phyloP scores from a whole-genome alignment of 2,888 invertebrate genomes.

The Callosobruchus maculatus region DNA sequence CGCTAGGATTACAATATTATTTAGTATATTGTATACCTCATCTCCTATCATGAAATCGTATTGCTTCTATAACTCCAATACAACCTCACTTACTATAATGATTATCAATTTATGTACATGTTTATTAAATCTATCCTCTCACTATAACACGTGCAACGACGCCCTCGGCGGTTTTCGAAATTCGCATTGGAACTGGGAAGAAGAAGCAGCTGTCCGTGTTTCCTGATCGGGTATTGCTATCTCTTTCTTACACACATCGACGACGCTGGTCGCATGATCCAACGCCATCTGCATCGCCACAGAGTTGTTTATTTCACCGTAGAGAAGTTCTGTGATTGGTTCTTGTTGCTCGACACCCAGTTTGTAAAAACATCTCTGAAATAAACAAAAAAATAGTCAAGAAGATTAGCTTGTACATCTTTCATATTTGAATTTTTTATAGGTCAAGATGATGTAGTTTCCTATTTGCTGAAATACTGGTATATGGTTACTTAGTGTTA shows the following conservation, averaged over 20 bases:
- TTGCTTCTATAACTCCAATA: slow-evolving; percentile 46
- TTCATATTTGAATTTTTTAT: no score
- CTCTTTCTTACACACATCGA: slow-evolving; percentile 26
- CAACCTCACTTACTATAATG: slow-evolving; percentile 37
- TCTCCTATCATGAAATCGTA: slow-evolving; percentile 37
- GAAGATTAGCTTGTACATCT: no score
- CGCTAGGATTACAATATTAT: slow-evolving; percentile 39
- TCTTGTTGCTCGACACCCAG: slow-evolving; percentile 84
- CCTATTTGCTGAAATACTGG: no score
- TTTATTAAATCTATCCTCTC: slow-evolving; percentile 30
- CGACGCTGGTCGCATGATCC: background rate
- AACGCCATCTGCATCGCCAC: background rate
- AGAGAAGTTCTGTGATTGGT: slow-evolving; percentile 72
- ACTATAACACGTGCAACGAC: slow-evolving; percentile 23
- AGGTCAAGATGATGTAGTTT: no score
- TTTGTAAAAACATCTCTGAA: slow-evolving; percentile 86
- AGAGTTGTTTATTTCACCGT: slow-evolving; percentile 65
- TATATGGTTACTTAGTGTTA: no score
- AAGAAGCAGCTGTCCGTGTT: slow-evolving; percentile 1
- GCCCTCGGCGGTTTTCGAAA: background rate
- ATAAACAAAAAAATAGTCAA: slow-evolving; percentile 37
- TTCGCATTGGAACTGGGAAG: background rate
- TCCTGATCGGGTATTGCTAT: slow-evolving; percentile 28
- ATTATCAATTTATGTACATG: slow-evolving; percentile 5
- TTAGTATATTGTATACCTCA: slow-evolving; percentile 32